These are phyloP conservation scores for Chaetodon trifasciatus DNA, from an alignment of 2,797 vertebrate species.

Conservation along the genomic window DNA sequence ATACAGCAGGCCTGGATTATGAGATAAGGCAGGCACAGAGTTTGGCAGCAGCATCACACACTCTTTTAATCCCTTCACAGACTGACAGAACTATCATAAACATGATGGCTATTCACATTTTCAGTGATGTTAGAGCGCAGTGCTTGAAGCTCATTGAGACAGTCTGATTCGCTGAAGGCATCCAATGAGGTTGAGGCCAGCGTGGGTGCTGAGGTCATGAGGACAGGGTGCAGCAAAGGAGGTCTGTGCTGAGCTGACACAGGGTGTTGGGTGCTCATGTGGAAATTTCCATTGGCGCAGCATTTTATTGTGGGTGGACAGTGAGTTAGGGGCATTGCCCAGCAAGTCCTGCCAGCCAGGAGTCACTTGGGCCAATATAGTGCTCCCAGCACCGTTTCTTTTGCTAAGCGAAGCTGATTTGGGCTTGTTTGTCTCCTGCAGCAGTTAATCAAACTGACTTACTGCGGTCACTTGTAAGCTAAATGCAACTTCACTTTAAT, in stretches of 20 bases:
- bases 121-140: not conserved
- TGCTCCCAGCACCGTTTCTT: slow-evolving; percentile 12
- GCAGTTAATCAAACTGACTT: slow-evolving; percentile 42
- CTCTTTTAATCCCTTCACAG: slow-evolving; percentile 30
- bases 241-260: slow-evolving; percentile 56
- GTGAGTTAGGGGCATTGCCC: slow-evolving; percentile 49
- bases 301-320: slow-evolving; percentile 60
- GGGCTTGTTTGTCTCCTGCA: slow-evolving; percentile 35
- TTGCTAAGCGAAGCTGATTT: slow-evolving; percentile 40
- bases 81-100: not conserved
- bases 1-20: slow-evolving; percentile 32
- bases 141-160: not conserved
- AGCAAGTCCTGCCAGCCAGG: slow-evolving; percentile 28
- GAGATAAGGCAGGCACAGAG: not conserved
- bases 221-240: slow-evolving; percentile 26
- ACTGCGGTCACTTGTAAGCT: not conserved
- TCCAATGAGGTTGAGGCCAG: slow-evolving; percentile 1
- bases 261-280: slow-evolving; percentile 58
- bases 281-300: slow-evolving; percentile 75
- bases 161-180: not conserved
- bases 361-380: slow-evolving; percentile 24
- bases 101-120: not conserved
- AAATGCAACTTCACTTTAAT: slow-evolving; percentile 15
- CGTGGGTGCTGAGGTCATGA: slow-evolving; percentile 41
- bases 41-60: slow-evolving; percentile 11